phyloP scores from a whole-genome alignment of 2,113 vertebrate genomes.

The human region DNA sequence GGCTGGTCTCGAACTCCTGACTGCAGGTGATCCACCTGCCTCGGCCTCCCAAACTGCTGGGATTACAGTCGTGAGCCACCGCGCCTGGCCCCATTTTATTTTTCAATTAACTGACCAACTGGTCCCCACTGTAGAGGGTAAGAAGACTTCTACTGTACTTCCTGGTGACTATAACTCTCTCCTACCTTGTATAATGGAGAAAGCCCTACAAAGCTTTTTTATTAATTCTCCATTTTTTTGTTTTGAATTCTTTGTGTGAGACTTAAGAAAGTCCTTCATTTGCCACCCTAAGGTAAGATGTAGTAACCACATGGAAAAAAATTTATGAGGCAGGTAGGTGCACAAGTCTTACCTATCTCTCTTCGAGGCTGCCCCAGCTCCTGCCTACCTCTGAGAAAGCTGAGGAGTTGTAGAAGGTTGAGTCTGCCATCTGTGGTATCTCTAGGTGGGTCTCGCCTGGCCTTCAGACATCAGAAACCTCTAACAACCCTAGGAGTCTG shows the following conservation, averaged over 20 bases:
- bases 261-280: conserved; percentile 14
- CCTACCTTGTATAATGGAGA: neutral
- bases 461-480: neutral
- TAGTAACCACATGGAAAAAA: neutral
- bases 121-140: neutral
- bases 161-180: neutral
- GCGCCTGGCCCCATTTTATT: neutral
- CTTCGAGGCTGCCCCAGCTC: neutral
- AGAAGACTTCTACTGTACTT: neutral
- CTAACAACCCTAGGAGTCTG: neutral
- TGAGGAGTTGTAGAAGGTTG: neutral
- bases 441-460: neutral
- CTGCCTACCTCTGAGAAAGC: neutral
- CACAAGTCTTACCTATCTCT: neutral
- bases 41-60: no score
- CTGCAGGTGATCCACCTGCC: no score
- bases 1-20: no score
- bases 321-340: neutral
- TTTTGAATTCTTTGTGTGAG: conserved; percentile 25
- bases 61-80: no score
- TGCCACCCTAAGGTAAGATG: neutral
- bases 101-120: conserved; percentile 28
- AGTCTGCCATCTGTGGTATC: neutral
- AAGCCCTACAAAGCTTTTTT: conserved; percentile 13
- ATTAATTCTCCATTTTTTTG: neutral